Evolutionary conservation across 2,888 invertebrate genomes (phyloP), one percentile per base, ranked within the genome.

Genomic region (Blastobasis adustella): DNA sequence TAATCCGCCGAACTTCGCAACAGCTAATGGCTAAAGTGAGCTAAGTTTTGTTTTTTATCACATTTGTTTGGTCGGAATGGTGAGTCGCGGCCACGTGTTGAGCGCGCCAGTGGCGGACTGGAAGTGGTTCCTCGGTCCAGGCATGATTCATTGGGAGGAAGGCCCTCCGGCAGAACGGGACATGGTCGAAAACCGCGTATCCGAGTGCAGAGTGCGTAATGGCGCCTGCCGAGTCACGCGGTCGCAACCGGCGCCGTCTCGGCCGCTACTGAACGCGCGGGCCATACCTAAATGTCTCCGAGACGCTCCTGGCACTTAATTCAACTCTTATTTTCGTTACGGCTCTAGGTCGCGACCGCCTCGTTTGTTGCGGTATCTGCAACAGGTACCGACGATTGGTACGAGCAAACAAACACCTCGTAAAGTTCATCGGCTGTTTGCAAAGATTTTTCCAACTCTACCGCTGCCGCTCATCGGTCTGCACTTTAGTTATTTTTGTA

Each of bases 91-190:
- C 47, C 67, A 64, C 72, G 66, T 72, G 67, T 66, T 54, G 41
- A 49, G 38, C 38, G 51, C 5, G 10, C 40, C 36, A 39, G 37
- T 10, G 46, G 69, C 67, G 69, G 66, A 80, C 78, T 80, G 80
- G 72, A 76, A 76, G 71, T 69, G 73, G 70, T 66, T 63, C 63
- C 67, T 67, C 65, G 62, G 69, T 72, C 71, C 66, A 67, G 65
- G 67, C 69, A 74, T 86, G 85, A 86, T 77, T 87, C 85, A 85
- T 82, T 82, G 84, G 81, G 81, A 78, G 81, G 73, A 74, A 70
- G 63, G 23, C 69, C 60, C 73, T 76, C 73, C 71, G 66, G 76
- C 71, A 61, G 77, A 85, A 82, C 80, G 84, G 85, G 74, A 71
- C 77, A 84, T 79, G 76, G 81, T 71, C 74, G 70, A 76, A 76